Conservation (phyloP, 2,113 vertebrate species). For the Callocephalon fimbriatum region DNA sequence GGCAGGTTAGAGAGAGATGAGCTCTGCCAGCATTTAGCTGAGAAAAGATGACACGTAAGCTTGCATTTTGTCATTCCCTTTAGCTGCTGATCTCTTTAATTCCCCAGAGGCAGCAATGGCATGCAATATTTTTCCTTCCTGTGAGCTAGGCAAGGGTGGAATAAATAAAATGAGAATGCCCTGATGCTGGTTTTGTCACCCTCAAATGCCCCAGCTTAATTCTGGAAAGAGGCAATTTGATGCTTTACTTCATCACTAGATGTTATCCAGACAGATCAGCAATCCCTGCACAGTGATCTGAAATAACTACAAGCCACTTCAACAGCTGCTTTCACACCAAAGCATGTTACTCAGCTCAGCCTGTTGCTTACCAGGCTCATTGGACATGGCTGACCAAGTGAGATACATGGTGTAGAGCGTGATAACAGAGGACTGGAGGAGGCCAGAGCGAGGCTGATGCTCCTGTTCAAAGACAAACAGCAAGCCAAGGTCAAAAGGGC, state of each 20-base stretch:
- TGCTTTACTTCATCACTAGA: neutral
- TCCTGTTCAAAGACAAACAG: slow-evolving; percentile 77
- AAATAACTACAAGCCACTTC: neutral
- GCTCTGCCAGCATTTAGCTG: neutral
- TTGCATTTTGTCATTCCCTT: neutral
- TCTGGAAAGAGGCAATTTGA: neutral
- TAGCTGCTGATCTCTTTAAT: neutral
- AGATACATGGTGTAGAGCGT: slow-evolving; percentile 93
- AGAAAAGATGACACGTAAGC: neutral
- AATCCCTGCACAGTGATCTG: neutral
- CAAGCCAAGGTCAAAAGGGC: neutral
- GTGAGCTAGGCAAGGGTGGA: neutral
- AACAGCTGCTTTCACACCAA: neutral
- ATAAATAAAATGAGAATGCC: neutral
- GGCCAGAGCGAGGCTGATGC: slow-evolving; percentile 86
- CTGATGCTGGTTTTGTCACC: neutral
- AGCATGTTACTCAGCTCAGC: rapidly evolving
- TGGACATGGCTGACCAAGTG: slow-evolving; percentile 96
- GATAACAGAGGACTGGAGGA: slow-evolving; percentile 94
- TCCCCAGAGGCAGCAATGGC: neutral
- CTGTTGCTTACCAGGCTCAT: slow-evolving; percentile 87
- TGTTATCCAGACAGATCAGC: neutral
- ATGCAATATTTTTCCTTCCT: neutral
- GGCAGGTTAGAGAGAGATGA: neutral
- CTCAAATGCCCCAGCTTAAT: neutral